Percentiles rank a stretch among this genome's conserved stretches.
Conservation (phyloP, 2,113 vertebrate genomes). For the Cochlearius cochlearius region DNA sequence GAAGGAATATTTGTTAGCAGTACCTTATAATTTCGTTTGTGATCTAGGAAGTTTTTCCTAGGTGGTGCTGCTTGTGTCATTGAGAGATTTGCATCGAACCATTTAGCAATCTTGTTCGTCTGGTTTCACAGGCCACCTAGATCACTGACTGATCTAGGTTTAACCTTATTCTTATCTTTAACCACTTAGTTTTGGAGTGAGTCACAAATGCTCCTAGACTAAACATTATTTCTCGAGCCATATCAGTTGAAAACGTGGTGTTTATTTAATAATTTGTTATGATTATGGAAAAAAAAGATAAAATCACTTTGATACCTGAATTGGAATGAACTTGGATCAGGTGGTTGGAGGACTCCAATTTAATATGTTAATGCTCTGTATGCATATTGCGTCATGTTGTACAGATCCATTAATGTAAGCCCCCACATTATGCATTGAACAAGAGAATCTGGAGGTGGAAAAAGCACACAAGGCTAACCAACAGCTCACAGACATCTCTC, state of each 20-base stretch:
- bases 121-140: neutral
- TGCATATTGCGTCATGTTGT: neutral
- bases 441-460: neutral
- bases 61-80: neutral
- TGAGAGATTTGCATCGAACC: neutral
- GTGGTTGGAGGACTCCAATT: neutral
- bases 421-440: neutral
- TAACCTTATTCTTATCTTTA: slow-evolving; percentile 8
- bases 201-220: neutral
- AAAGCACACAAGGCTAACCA: neutral
- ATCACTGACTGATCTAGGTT: neutral
- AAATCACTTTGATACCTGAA: neutral
- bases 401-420: neutral
- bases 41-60: slow-evolving; percentile 18
- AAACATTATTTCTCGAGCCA: neutral
- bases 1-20: neutral
- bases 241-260: neutral
- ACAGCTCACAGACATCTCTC: neutral
- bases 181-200: neutral
- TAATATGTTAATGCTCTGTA: neutral
- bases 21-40: slow-evolving; percentile 1
- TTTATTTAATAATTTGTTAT: neutral
- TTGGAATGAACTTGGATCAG: neutral
- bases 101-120: neutral
- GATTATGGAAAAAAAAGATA: neutral